Base-by-base conservation (phyloP, 1,140 invertebrate species). In the Leguminivora glycinivorella region DNA sequence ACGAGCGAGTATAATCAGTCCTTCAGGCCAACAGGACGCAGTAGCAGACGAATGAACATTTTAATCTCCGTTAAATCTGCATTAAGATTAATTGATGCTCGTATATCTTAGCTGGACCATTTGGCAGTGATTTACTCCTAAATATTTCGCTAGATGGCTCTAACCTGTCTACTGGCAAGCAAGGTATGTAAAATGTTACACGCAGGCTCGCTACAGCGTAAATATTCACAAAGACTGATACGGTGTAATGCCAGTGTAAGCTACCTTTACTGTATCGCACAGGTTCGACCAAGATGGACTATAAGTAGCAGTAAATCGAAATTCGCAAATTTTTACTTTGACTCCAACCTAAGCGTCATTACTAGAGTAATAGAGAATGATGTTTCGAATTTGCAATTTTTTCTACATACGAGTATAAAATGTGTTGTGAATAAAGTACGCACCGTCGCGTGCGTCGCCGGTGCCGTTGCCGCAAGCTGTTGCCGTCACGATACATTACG, bases 161-260 rank as follows among this genome's bases (percentile, higher is more conserved):
- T 63, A 63, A 63, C 58, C 58, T 63, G n/a, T 63, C 58, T 63
- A 34, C 58, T 29, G 58, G 29, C 58, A 29, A 29, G n/a, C 26
- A 29, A 63, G n/a, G 58, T 22, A 31, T 63, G 58, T 63, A 63
- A 25, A 63, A 29, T 29, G 58, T 52, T 52, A 52, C 12, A 63
- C 25, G 58, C 14, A 63, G 24, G 22, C 26, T 63, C 26, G 19
- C 19, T 52, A 7, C 47, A 17, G 43, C 14, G n/a, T 19, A 22
- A n/a, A n/a, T n/a, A 22, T 52, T 52, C 17, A 19, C 4, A 52
- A 52, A 52, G 19, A 22, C 19, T n/a, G 19, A 17, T 22, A 52
- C 47, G 7, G 7, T 52, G 17, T 52, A 52, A 9, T 1, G 19
- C 47, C 19, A 52, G 2, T 52, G 47, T 52, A 52, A 52, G 47